Evolutionary conservation across 2,797 vertebrate species (phyloP).

Genomic region (Megaceryle alcyon): DNA sequence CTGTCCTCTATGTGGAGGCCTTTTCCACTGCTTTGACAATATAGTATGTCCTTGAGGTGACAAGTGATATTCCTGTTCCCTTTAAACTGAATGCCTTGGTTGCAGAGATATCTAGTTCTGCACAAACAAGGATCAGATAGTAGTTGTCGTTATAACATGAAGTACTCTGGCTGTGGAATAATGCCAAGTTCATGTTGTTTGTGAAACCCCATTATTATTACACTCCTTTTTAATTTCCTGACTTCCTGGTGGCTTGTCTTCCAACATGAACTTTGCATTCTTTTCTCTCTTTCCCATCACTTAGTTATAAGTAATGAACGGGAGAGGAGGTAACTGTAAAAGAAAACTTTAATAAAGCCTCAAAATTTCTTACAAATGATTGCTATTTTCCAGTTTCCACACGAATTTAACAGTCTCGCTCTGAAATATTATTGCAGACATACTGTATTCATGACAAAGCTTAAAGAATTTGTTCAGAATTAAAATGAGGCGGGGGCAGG

Average conservation of each 20-base stretch:
- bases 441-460: neutral
- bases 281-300: conserved; percentile 3
- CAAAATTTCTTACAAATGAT: neutral
- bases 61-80: neutral
- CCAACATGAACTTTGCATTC: neutral
- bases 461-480: neutral
- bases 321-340: neutral
- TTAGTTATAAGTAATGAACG: neutral
- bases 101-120: neutral
- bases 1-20: neutral
- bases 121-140: neutral
- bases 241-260: neutral
- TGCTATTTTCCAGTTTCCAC: neutral
- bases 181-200: neutral
- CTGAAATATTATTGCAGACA: neutral
- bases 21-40: neutral
- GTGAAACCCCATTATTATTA: conserved; percentile 35
- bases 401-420: neutral
- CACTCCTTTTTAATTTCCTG: conserved; percentile 6
- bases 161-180: neutral
- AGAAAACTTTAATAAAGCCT: neutral
- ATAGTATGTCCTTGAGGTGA: neutral
- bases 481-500: neutral
- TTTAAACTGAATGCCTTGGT: neutral
- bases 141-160: neutral